Evolutionary conservation across 2,113 vertebrate genomes (phyloP), one percentile per base, ranked within the genome.

Genomic region (Alosa alosa): DNA sequence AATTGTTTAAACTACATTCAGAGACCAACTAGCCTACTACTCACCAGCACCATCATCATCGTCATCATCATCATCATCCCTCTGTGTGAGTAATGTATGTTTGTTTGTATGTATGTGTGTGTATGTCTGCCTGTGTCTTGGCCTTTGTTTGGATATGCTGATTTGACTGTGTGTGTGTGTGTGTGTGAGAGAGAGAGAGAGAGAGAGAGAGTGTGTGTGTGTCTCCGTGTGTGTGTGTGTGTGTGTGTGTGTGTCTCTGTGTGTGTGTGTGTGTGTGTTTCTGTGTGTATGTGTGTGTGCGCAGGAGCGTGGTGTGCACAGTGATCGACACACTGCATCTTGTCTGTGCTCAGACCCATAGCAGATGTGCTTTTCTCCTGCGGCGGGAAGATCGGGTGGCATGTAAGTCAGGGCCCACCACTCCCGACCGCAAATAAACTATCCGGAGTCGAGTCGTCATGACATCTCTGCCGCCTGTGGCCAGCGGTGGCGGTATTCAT

Each of bases 371-470:
- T 17, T 17, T 78, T 78, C 25, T 39, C 31, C 72, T 11, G 72
- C 36, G 72, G 72, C 25, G 36, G 72, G 72, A 36, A 78, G 72
- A 78, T 78, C 31, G 72, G 72, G 31, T 78, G 72, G 6, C 72
- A 13, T 13, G 72, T 78, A 31, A 31, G 64, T 72, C 25, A 72
- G 25, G 36, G 31, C 72, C 31, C 72, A 17, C 72, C 31, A 36
- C 72, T 39, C 25, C 72, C 31, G 72, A 36, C 72, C 31, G 36
- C 72, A 78, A 78, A 78, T 78, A 78, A 78, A 78, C 72, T 78
- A 78, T 17, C 36, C 72, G 9, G 72, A 78, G 72, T 78, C 72
- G 72, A 78, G 72, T 78, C 17, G 72, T 78, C 72, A 78, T 78
- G 72, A 78, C 72, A 78, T 78, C 17, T 78, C 36, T 39, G 72